Percentiles rank a stretch among this genome's conserved stretches.
These are phyloP conservation scores for Acanthosepion lycidas DNA, from an alignment of 2,888 invertebrate genomes.

Conservation along the genomic window DNA sequence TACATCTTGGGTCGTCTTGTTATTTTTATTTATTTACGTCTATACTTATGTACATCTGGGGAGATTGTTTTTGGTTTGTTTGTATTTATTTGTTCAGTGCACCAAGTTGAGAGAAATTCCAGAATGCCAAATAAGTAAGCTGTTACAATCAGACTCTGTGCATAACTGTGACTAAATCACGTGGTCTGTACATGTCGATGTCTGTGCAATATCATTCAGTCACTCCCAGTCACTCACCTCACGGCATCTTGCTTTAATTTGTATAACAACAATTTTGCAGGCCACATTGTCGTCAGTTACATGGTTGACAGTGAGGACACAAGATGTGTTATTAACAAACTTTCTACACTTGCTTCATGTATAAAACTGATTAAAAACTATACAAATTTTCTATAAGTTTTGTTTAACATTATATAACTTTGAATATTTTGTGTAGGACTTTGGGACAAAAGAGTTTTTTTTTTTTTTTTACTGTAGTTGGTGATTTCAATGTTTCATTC, in stretches of 20 bases:
- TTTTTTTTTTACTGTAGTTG: too few relatives aligned
- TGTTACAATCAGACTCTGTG: not conserved
- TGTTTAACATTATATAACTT: not conserved
- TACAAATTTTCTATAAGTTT: not conserved
- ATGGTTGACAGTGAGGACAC: conserved; percentile 33
- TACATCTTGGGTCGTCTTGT: not conserved
- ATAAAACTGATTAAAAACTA: not conserved
- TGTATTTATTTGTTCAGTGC: not conserved
- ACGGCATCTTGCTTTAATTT: conserved; percentile 20
- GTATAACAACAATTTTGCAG: conserved; percentile 22
- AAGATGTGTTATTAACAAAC: not conserved
- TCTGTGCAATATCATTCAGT: not conserved
- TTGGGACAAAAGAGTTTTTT: too few relatives aligned
- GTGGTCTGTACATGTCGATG: not conserved
- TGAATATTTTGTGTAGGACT: not conserved
- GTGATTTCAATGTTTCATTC: too few relatives aligned
- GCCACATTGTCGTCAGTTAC: not conserved
- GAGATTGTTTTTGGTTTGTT: not conserved
- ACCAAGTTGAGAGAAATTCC: not conserved
- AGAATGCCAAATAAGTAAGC: not conserved
- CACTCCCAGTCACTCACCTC: not conserved
- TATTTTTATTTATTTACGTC: not conserved
- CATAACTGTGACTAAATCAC: not conserved
- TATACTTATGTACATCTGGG: not conserved
- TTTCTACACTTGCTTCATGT: conserved; percentile 4